A percentile compares a stretch with the other conserved stretches of the same genome.
Conservation (phyloP, 2,797 vertebrate species). For the Sciaenops ocellatus region DNA sequence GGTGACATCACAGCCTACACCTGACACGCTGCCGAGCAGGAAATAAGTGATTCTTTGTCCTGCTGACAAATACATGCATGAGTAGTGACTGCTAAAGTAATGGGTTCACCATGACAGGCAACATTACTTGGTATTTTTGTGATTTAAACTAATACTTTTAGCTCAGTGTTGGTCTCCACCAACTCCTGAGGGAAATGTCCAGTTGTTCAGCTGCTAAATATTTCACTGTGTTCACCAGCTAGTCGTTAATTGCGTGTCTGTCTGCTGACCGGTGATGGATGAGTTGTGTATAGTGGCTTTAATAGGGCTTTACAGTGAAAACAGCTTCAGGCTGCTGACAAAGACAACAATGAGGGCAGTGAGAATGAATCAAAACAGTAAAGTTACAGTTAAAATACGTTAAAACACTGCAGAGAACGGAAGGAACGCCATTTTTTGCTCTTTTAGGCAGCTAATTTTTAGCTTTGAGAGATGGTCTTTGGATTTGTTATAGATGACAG, state of each 20-base stretch:
- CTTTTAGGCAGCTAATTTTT: no score
- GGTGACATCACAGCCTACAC: neutral
- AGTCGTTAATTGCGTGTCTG: neutral
- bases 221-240: neutral
- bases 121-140: no score
- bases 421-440: neutral
- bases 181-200: neutral
- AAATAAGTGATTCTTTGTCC: neutral
- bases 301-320: neutral
- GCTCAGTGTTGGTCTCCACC: neutral
- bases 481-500: neutral
- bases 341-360: neutral
- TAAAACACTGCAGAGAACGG: neutral
- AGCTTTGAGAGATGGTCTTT: neutral
- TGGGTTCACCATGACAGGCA: no score
- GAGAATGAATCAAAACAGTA: neutral
- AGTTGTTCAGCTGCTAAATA: neutral
- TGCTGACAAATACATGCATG: neutral
- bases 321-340: neutral
- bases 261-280: neutral
- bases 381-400: neutral
- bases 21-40: neutral
- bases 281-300: neutral
- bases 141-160: neutral
- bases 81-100: neutral